These are phyloP conservation scores for Pyrrhosoma nymphula DNA, from an alignment of 2,888 invertebrate species.

Conservation along the genomic window DNA sequence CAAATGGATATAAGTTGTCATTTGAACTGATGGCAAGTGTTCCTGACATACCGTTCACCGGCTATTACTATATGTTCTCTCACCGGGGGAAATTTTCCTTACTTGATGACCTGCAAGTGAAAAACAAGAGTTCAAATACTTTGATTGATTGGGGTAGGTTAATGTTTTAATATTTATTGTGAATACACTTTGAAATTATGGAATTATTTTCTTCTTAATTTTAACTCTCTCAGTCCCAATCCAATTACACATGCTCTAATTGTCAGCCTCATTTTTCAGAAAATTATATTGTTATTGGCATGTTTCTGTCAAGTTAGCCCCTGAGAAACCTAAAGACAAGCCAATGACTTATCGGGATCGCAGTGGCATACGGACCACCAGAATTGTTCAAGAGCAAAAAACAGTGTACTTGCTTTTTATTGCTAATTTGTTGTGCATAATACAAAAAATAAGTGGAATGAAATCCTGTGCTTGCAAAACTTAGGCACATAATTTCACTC, in stretches of 20 bases:
- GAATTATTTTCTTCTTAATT: neutral
- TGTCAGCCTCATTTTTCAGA: neutral
- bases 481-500: too few species aligned
- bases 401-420: too few species aligned
- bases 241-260: neutral
- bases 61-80: slow-evolving; percentile 37
- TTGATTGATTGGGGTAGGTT: slow-evolving; percentile 46
- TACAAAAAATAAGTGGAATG: too few species aligned
- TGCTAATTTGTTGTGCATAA: too few species aligned
- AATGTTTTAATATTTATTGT: neutral
- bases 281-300: too few species aligned
- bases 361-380: too few species aligned
- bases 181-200: neutral
- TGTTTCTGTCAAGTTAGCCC: too few species aligned
- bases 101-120: neutral
- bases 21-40: neutral
- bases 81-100: slow-evolving; percentile 34
- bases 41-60: neutral
- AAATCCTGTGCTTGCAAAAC: too few species aligned
- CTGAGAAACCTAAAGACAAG: too few species aligned
- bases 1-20: neutral
- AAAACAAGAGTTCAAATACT: slow-evolving; percentile 33
- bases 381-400: too few species aligned
- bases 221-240: too few species aligned
- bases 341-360: too few species aligned